Percentiles rank a stretch among this genome's conserved stretches.
phyloP scores from a whole-genome alignment of 1,140 invertebrate genomes.

The Cyclina sinensis region DNA sequence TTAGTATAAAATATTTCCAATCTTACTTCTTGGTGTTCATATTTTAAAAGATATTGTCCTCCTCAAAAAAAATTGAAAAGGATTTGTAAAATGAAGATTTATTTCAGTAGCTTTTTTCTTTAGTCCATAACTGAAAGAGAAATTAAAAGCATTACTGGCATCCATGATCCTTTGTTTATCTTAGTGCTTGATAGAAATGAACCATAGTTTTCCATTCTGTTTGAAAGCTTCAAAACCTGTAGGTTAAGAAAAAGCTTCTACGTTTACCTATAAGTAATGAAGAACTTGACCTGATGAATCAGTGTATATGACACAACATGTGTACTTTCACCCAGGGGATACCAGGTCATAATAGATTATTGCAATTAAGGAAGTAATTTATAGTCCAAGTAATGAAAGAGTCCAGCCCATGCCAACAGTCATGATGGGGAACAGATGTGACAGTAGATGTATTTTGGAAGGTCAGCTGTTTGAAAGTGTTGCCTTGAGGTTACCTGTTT shows the following conservation, averaged over 20 bases:
- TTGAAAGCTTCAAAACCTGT: too few species aligned
- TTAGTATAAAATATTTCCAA: constrained; percentile 65
- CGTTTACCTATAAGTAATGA: background rate
- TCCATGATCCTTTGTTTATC: too few species aligned
- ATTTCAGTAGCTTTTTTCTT: background rate
- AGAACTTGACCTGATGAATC: too few species aligned
- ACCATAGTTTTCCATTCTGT: too few species aligned
- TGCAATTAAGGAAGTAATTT: background rate
- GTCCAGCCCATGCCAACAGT: background rate
- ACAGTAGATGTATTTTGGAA: too few species aligned
- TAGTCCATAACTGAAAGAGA: too few species aligned
- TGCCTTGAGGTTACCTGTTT: too few species aligned
- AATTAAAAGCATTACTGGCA: too few species aligned
- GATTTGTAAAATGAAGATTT: background rate
- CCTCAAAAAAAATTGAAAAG: background rate
- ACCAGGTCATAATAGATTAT: background rate
- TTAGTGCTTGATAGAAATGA: too few species aligned
- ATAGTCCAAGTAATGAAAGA: background rate
- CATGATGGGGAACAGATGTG: background rate
- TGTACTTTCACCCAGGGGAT: background rate
- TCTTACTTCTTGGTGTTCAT: too few species aligned
- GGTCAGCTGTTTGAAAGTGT: too few species aligned
- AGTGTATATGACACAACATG: background rate
- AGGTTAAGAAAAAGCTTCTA: too few species aligned
- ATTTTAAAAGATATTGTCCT: background rate